Evolutionary conservation across 2,888 invertebrate species (phyloP).

Genomic region (Adineta ricciae): DNA sequence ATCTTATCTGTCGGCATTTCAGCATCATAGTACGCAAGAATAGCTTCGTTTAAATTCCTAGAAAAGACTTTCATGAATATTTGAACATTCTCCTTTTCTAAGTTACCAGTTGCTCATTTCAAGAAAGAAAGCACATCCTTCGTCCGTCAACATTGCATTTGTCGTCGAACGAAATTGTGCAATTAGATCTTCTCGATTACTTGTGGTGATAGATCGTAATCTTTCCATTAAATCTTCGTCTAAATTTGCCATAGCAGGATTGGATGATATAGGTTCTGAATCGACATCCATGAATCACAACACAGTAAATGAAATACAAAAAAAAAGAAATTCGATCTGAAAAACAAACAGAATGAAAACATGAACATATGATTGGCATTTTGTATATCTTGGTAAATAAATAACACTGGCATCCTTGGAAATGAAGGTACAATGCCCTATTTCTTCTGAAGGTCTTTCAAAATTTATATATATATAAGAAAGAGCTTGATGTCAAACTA

Average conservation of each 20-base stretch:
- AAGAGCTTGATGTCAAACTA: too few relatives aligned
- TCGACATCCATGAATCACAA: background rate
- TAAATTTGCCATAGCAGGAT: background rate
- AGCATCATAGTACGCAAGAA: slow-evolving; percentile 86
- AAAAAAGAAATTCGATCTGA: background rate
- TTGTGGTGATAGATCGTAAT: slow-evolving; percentile 89
- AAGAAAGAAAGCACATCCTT: slow-evolving; percentile 72
- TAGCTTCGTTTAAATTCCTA: slow-evolving; percentile 77
- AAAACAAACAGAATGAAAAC: background rate
- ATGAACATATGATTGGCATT: background rate
- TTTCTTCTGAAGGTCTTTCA: background rate
- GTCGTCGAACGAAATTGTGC: slow-evolving; percentile 78
- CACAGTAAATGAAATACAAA: background rate
- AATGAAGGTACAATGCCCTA: background rate
- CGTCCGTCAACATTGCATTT: slow-evolving; percentile 65
- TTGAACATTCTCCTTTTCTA: background rate
- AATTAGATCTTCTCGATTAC: slow-evolving; percentile 83
- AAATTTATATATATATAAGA: background rate
- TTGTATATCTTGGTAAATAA: background rate
- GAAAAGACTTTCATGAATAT: background rate
- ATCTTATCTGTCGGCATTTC: slow-evolving; percentile 55
- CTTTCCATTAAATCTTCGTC: slow-evolving; percentile 62
- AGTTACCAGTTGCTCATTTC: slow-evolving; percentile 91
- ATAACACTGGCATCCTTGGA: background rate
- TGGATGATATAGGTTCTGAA: background rate